Evolutionary conservation across 2,888 invertebrate species (phyloP).

Genomic region (Monoplex corrugatus): DNA sequence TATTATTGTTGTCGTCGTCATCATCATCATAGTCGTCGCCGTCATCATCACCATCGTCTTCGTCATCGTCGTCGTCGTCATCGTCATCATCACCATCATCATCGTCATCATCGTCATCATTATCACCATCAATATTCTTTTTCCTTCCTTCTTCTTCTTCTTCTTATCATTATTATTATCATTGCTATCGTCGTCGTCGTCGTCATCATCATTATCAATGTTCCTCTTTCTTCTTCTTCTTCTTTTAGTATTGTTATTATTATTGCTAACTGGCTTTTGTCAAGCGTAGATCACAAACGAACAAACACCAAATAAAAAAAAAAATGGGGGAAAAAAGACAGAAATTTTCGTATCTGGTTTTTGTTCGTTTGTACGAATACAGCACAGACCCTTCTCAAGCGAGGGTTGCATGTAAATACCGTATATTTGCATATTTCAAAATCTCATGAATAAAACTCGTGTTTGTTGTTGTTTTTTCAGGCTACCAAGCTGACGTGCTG

Average conservation of each 20-base stretch:
- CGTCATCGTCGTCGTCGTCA: no score
- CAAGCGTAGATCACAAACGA: no score
- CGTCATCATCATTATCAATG: neutral
- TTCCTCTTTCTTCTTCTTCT: neutral
- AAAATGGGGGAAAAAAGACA: no score
- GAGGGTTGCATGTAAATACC: no score
- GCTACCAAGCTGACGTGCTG: slow-evolving; percentile 38
- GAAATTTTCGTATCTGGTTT: no score
- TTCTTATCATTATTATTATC: neutral
- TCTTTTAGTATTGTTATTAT: neutral
- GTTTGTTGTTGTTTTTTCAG: neutral
- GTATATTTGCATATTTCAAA: no score
- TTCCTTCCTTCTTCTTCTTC: neutral
- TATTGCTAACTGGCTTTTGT: neutral
- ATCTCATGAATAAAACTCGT: neutral
- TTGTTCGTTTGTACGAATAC: neutral
- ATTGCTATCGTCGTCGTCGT: no score
- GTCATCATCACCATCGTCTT: neutral
- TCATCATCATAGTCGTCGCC: neutral
- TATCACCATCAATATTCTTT: neutral
- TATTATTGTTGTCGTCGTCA: neutral
- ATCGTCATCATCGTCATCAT: neutral
- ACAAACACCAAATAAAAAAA: no score
- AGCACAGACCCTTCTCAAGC: no score
- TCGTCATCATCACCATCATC: neutral